Evolutionary conservation across 2,888 invertebrate genomes (phyloP).

Genomic region (Amphipoea lucens): DNA sequence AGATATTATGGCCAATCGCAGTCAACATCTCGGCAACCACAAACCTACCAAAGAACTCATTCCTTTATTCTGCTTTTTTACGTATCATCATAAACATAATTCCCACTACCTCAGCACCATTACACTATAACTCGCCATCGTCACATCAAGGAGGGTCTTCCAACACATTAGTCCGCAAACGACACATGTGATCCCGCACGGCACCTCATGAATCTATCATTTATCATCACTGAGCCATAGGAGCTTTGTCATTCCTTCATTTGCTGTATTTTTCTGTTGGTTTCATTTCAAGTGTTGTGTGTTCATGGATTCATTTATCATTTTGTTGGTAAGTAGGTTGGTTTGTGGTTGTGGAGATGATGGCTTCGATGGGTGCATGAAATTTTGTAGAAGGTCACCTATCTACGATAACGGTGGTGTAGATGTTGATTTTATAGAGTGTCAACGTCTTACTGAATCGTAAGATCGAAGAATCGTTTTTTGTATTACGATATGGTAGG

Average conservation of each 20-base stretch:
- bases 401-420: not conserved
- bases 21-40: not conserved
- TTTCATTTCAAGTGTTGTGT: constrained; percentile 51
- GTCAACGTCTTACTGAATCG: not conserved
- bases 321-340: constrained; percentile 4
- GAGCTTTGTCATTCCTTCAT: constrained; percentile 68
- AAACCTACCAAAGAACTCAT: not conserved
- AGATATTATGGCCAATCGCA: no score
- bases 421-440: not conserved
- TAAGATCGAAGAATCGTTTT: not conserved
- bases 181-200: constrained; percentile 85
- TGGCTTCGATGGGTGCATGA: not conserved
- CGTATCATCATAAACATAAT: not conserved
- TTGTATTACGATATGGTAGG: not conserved
- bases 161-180: constrained; percentile 83
- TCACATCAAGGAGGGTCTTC: constrained; percentile 67
- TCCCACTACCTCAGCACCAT: not conserved
- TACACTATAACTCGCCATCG: constrained; percentile 43
- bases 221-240: constrained; percentile 79
- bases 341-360: not conserved
- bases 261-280: constrained; percentile 60
- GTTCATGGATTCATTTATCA: constrained; percentile 48
- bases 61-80: not conserved
- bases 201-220: constrained; percentile 87
- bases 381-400: not conserved